Conservation (phyloP, 2,797 vertebrate genomes). For the Odontamblyopus lacepedii region DNA sequence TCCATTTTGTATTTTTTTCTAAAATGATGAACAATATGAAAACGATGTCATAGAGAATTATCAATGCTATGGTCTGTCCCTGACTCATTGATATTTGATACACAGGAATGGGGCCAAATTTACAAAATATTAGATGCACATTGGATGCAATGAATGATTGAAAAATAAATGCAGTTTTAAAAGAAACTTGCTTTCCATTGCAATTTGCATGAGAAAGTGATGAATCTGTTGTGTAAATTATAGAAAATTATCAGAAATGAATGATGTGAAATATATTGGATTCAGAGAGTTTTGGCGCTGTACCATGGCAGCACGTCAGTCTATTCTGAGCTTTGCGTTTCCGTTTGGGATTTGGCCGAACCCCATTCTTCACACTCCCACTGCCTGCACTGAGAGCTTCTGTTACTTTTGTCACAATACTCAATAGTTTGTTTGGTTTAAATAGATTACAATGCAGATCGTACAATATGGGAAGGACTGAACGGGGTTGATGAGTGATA, state of each 20-base stretch:
- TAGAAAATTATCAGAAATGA: not conserved
- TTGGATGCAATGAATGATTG: no score
- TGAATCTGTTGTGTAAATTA: not conserved
- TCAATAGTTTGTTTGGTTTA: conserved; percentile 25
- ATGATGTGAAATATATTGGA: no score
- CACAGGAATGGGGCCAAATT: no score
- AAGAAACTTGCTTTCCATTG: not conserved
- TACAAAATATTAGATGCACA: no score
- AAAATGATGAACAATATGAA: no score
- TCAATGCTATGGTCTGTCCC: no score
- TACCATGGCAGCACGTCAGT: conserved; percentile 30
- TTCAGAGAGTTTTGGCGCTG: conserved; percentile 30
- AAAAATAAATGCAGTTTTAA: no score
- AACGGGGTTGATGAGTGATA: not conserved
- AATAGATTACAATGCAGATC: conserved; percentile 29
- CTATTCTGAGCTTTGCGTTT: conserved; percentile 54
- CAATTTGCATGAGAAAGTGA: not conserved
- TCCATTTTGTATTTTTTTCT: no score
- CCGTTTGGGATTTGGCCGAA: conserved; percentile 43
- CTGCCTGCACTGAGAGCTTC: conserved; percentile 50
- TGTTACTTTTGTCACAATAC: conserved; percentile 49
- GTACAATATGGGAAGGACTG: conserved; percentile 16
- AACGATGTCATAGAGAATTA: no score
- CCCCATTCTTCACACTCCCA: conserved; percentile 58
- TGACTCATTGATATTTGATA: no score